Evolutionary conservation across 2,113 vertebrate genomes (phyloP), one percentile per base, ranked within the genome.

Genomic region (Myrmophylax atrothorax): DNA sequence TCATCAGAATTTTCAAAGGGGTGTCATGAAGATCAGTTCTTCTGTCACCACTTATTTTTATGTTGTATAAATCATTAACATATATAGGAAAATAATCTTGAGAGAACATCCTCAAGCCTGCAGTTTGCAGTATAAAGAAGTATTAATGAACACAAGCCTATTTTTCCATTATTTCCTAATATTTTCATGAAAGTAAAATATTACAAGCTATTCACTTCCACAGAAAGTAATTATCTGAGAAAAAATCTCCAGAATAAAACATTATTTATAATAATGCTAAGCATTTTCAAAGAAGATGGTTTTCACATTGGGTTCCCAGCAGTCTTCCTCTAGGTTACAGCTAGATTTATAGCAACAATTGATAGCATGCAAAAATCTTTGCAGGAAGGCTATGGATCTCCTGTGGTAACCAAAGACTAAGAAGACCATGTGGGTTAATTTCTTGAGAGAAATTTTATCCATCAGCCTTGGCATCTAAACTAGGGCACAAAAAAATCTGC

Each of bases 341-440:
- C 15, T 72, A 68, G 49, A 44, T 67, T 70, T 49, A 42, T 37
- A 47, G 35, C 15, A 84, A 68, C 3, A 69, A 49, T 4, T 52
- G 42, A 78, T 4, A 42, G 20, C 6, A n/a, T 1, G 1, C 12
- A 38, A 81, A 84, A 94, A 78, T 81, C 33, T 84, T 91, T 8
- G 6, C 52, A 70, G 56, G 68, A 92, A 79, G 31, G 14, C 74
- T 73, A 66, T 20, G 49, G 29, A 76, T 76, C 67, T 87, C 15
- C 28, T 44, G n/a, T 47, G 5, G 20, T 91, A 95, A 94, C 38
- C 56, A 87, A 93, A 94, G n/a, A 94, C 86, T 67, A 31, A 84
- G 70, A 84, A 85, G 44, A 72, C 38, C 19, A 63, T 16, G 33
- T 7, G 68, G 84, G 93, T 90, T 91, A 92, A 35, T 42, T 94